Percentiles rank a stretch among this genome's conserved stretches.
Conservation (phyloP, 2,888 invertebrate species). For the Epinotia demarniana region DNA sequence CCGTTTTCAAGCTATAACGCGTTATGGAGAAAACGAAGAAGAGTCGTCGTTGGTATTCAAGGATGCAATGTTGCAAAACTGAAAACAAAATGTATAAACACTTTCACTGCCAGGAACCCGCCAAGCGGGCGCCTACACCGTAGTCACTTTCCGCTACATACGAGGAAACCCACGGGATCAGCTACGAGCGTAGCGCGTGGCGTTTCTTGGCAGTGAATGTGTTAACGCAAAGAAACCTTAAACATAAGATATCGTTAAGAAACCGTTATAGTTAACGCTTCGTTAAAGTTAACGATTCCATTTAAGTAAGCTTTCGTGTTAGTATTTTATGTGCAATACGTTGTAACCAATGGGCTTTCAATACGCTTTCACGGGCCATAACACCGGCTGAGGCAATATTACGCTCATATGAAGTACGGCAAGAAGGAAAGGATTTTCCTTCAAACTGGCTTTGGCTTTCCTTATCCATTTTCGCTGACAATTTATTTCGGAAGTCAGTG, state of each 20-base stretch:
- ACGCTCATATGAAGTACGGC: slow-evolving; percentile 24
- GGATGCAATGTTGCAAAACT: not conserved
- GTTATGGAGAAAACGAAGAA: slow-evolving; percentile 1
- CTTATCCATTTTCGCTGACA: slow-evolving; percentile 13
- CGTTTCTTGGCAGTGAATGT: too few relatives aligned
- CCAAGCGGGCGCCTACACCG: too few relatives aligned
- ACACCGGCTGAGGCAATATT: slow-evolving; percentile 28
- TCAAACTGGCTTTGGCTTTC: slow-evolving; percentile 24
- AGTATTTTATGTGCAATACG: slow-evolving; percentile 54
- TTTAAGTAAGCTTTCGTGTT: slow-evolving; percentile 67
- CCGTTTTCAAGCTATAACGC: not conserved
- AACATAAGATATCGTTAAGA: slow-evolving; percentile 6
- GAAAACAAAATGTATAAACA: not conserved
- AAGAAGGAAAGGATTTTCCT: slow-evolving; percentile 20
- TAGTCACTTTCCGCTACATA: too few relatives aligned
- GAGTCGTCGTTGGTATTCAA: not conserved
- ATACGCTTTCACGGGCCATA: slow-evolving; percentile 66
- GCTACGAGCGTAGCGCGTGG: too few relatives aligned
- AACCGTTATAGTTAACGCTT: slow-evolving; percentile 28
- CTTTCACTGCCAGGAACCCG: too few relatives aligned
- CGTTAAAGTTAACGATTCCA: slow-evolving; percentile 37
- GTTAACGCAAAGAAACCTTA: not conserved
- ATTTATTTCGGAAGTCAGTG: slow-evolving; percentile 1
- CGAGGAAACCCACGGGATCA: too few relatives aligned
- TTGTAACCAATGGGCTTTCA: slow-evolving; percentile 51